Percentiles rank a stretch among this genome's conserved stretches.
Conservation (phyloP, 2,113 vertebrate species). For the Mola mola region DNA sequence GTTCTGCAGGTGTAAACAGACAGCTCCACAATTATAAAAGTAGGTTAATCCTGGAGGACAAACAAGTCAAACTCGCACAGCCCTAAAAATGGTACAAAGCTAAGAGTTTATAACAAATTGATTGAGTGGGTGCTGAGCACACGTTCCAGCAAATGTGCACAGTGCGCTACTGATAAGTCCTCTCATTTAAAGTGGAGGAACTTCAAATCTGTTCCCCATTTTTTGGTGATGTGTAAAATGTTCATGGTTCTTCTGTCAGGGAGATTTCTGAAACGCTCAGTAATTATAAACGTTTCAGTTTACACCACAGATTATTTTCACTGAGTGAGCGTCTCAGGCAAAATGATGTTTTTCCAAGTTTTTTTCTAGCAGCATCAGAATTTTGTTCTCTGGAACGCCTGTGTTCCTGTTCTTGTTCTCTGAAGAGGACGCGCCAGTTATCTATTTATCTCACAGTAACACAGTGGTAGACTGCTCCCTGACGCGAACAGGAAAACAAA, state of each 20-base stretch:
- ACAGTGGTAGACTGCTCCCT: too few relatives aligned
- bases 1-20: conserved; percentile 76
- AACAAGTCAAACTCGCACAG: conserved; percentile 31
- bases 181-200: conserved; percentile 53
- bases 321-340: too few relatives aligned
- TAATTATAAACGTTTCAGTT: too few relatives aligned
- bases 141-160: conserved; percentile 44
- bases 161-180: conserved; percentile 50
- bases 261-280: too few relatives aligned
- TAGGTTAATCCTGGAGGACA: conserved; percentile 76
- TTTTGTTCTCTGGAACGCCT: too few relatives aligned
- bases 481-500: conserved; percentile 9
- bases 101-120: conserved; percentile 47
- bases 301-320: too few relatives aligned
- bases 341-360: too few relatives aligned
- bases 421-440: too few relatives aligned
- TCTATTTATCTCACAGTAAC: too few relatives aligned
- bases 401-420: too few relatives aligned
- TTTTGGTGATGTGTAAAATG: too few relatives aligned
- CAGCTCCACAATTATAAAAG: conserved; percentile 65
- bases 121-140: conserved; percentile 49
- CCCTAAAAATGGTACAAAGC: conserved; percentile 25
- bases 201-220: conserved; percentile 43
- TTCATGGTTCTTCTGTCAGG: conserved; percentile 20
- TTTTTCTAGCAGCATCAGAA: too few relatives aligned